Evolutionary conservation across 2,113 vertebrate genomes (phyloP).

Genomic region (Nycticorax nycticorax): DNA sequence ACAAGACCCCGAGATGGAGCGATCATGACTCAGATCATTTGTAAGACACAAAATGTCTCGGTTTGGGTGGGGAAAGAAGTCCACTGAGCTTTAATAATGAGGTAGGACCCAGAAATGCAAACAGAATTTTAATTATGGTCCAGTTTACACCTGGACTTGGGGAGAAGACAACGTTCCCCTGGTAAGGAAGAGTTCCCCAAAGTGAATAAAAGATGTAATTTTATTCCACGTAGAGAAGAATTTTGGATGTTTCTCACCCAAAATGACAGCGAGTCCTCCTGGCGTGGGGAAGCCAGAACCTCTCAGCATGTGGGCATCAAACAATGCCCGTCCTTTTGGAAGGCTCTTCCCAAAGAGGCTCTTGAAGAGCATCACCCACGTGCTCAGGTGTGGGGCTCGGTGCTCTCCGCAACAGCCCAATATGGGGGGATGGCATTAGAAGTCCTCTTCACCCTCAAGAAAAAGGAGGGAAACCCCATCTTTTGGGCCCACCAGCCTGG

Average conservation of each 20-base stretch:
- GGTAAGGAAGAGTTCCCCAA: neutral
- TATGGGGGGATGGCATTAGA: accelerated
- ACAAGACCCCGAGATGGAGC: neutral
- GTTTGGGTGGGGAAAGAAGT: neutral
- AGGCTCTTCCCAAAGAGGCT: neutral
- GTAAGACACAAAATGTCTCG: neutral
- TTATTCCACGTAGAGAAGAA: neutral
- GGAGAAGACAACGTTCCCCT: neutral
- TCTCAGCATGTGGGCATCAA: neutral
- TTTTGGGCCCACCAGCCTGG: neutral
- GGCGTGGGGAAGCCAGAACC: accelerated
- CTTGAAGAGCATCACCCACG: neutral
- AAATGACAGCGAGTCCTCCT: neutral
- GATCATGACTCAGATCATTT: neutral
- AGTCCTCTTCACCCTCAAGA: accelerated
- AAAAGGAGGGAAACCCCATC: neutral
- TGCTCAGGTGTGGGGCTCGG: neutral
- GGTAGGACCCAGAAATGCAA: neutral
- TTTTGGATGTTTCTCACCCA: neutral
- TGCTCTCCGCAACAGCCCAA: accelerated
- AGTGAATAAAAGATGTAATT: neutral
- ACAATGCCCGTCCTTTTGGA: neutral
- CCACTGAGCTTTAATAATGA: neutral
- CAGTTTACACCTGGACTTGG: neutral
- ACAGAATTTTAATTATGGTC: neutral